Conservation (phyloP, 1,140 invertebrate species). For the Bombus consobrinus region DNA sequence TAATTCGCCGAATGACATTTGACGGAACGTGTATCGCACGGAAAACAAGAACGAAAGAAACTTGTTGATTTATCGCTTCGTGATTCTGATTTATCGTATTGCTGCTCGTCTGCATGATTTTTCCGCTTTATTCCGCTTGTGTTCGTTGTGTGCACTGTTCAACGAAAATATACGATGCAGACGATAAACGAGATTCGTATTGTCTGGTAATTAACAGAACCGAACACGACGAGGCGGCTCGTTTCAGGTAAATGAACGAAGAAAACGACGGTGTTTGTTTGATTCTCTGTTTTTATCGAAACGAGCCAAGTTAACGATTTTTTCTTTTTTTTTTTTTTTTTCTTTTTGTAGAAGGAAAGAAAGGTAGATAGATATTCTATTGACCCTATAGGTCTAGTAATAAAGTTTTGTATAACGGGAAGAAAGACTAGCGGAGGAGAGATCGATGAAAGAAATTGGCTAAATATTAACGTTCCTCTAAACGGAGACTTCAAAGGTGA, state of each 20-base stretch:
- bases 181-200: background rate
- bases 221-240: background rate
- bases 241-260: too few relatives aligned
- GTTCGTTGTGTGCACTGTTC: background rate
- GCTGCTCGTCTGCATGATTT: background rate
- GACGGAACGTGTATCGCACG: background rate
- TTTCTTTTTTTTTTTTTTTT: too few relatives aligned
- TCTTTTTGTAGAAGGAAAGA: background rate
- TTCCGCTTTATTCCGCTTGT: background rate
- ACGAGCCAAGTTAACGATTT: background rate
- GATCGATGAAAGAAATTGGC: background rate
- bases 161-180: background rate
- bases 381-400: background rate
- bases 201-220: conserved; percentile 20
- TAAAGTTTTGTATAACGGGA: background rate
- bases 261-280: background rate
- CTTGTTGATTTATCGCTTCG: conserved; percentile 51
- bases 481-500: background rate
- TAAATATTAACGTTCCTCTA: background rate
- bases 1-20: conserved; percentile 39
- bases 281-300: background rate
- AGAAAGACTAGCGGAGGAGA: too few relatives aligned
- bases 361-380: background rate
- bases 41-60: conserved; percentile 36
- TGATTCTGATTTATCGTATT: conserved; percentile 46